Evolutionary conservation across 2,113 vertebrate genomes (phyloP).

Genomic region (Tragelaphus buxtoni): DNA sequence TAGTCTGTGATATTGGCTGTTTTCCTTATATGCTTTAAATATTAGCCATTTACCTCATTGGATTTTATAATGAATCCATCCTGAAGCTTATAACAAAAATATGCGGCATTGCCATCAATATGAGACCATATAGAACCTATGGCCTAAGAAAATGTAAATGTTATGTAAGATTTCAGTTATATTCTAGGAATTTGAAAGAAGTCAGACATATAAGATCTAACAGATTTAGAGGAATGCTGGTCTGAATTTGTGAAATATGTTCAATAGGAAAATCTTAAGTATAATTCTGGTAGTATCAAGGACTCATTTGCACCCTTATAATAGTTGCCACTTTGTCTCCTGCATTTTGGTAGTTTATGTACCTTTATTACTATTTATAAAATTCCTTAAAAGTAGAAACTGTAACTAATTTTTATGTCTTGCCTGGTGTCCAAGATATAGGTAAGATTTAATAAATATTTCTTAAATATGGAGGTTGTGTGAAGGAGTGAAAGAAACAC

Average conservation of each 20-base stretch:
- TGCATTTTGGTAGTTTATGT: background rate
- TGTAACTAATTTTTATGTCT: background rate
- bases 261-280: background rate
- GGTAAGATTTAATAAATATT: background rate
- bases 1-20: background rate
- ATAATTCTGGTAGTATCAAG: background rate
- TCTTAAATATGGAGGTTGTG: background rate
- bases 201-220: background rate
- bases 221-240: background rate
- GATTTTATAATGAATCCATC: background rate
- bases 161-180: background rate
- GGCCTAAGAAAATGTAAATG: background rate
- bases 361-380: conserved; percentile 1
- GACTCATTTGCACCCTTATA: background rate
- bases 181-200: background rate
- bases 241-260: background rate
- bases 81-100: background rate
- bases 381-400: background rate
- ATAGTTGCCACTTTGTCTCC: background rate
- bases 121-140: background rate
- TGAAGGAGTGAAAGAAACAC: background rate
- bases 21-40: background rate
- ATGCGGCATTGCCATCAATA: background rate
- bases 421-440: background rate
- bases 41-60: background rate